phyloP scores from a whole-genome alignment of 2,797 vertebrate species.

The Centropyge bicolor region DNA sequence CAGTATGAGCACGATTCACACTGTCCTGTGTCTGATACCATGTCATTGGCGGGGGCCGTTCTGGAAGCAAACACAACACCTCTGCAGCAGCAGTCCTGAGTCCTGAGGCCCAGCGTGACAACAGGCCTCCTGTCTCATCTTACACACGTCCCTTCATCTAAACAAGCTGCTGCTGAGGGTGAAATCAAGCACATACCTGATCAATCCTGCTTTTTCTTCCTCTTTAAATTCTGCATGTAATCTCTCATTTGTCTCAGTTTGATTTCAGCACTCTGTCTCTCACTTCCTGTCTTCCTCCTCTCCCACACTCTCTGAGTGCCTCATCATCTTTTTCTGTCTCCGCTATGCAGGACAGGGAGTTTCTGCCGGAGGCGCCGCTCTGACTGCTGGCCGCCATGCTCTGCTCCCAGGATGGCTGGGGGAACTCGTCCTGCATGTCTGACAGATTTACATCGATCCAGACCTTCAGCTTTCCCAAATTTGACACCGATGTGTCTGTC shows the following conservation, averaged over 20 bases:
- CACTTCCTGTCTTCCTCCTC: slow-evolving; percentile 44
- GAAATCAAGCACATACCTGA: slow-evolving; percentile 26
- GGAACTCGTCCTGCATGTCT: slow-evolving; percentile 50
- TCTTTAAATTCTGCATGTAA: slow-evolving; percentile 27
- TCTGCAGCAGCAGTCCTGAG: slow-evolving; percentile 10
- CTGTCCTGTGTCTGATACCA: not conserved
- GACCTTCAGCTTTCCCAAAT: slow-evolving; percentile 51
- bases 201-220: slow-evolving; percentile 4
- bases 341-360: slow-evolving; percentile 50
- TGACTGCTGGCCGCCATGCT: slow-evolving; percentile 50
- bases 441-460: slow-evolving; percentile 58
- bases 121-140: slow-evolving; percentile 41
- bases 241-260: slow-evolving; percentile 20
- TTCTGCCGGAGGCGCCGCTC: slow-evolving; percentile 67
- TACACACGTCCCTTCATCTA: slow-evolving; percentile 37
- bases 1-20: not conserved
- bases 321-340: slow-evolving; percentile 75
- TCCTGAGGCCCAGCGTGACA: slow-evolving; percentile 22
- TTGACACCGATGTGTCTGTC: slow-evolving; percentile 40
- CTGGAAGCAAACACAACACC: slow-evolving; percentile 32
- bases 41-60: slow-evolving; percentile 35
- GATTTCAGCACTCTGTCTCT: slow-evolving; percentile 33
- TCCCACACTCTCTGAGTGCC: slow-evolving; percentile 50
- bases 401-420: slow-evolving; percentile 48
- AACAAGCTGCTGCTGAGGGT: slow-evolving; percentile 37